phyloP scores from a whole-genome alignment of 2,113 vertebrate species.

The Esox niger region DNA sequence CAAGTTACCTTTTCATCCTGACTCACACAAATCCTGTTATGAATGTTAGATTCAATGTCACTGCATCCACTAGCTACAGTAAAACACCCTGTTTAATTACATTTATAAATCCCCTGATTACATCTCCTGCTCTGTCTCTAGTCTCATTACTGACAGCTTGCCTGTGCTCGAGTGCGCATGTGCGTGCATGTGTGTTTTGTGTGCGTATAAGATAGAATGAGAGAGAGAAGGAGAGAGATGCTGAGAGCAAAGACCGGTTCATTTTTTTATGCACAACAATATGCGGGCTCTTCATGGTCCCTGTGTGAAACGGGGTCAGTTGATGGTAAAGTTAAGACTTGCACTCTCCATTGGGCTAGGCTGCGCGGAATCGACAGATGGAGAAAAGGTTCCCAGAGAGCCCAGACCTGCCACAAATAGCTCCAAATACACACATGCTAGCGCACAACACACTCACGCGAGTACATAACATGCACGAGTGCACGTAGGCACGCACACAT shows the following conservation, averaged over 20 bases:
- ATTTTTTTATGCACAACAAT: constrained; percentile 33
- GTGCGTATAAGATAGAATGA: neutral
- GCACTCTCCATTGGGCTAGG: constrained; percentile 39
- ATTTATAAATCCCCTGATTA: constrained; percentile 23
- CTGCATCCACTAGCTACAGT: constrained; percentile 10
- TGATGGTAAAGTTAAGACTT: constrained; percentile 60
- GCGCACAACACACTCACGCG: constrained; percentile 14
- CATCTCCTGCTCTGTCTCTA: constrained; percentile 31
- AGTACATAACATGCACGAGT: constrained; percentile 12
- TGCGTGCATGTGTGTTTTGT: constrained; percentile 23
- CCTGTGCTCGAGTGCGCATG: neutral
- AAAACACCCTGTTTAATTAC: constrained; percentile 17
- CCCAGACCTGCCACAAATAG: constrained; percentile 67
- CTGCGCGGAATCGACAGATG: constrained; percentile 64
- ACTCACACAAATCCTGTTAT: no score
- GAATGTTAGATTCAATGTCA: no score
- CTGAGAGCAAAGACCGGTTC: neutral
- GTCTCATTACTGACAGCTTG: constrained; percentile 35
- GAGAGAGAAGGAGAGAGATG: neutral
- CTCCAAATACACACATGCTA: constrained; percentile 31
- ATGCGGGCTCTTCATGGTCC: constrained; percentile 24
- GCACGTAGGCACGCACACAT: constrained; percentile 24
- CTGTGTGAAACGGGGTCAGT: constrained; percentile 53
- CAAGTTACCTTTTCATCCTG: constrained; percentile 17
- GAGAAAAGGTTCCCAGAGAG: constrained; percentile 66